Base-by-base conservation (phyloP, 92 coral and sea anemone genomes). In the Metridium senile region DNA sequence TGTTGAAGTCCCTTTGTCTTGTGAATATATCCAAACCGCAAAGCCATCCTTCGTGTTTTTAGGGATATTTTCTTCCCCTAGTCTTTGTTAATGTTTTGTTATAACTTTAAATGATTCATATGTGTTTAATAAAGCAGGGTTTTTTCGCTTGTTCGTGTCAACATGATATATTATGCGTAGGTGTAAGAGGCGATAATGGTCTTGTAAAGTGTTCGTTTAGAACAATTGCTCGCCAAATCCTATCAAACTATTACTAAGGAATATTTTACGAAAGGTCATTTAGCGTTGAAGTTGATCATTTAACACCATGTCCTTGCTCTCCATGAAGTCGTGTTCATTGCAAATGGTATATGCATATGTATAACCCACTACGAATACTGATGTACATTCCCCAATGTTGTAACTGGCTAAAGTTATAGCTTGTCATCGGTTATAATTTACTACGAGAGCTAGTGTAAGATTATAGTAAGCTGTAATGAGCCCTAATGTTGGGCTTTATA, bases 131-230 rank as follows among this genome's bases (percentile, higher is more conserved):
- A 19, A 3, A 13, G 59, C 17, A 13, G n/a, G n/a, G n/a, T n/a
- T n/a, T n/a, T 20, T 73, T 73, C 10, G 10, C 27, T 73, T 31
- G 63, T 73, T 1, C 39, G 28, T 57, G 20, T 33, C 46, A 57
- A 10, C 33, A 31, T 62, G 19, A 6, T 4, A 33, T n/a, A 19
- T 33, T 23, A 52, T 29, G 27, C 53, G 58, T 32, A 33, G 78
- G 68, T 73, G 78, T 26, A 31, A 33, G 53, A 27, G 52, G 66
- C 46, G 66, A 32, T 73, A 73, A 72, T 72, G 53, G 76, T 20
- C 31, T 71, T 72, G 20, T 33, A 59, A 33, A 58, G 66, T 26
- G 25, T 33, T 13, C 30, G 25, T 58, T 73, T n/a, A n/a, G n/a
- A n/a, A n/a, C n/a, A n/a, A n/a, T n/a, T n/a, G n/a, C n/a, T n/a